Percentiles rank a stretch among this genome's conserved stretches.
These are phyloP conservation scores for Andinoacara biseriatus DNA, from an alignment of 2,113 vertebrate species.

Conservation along the genomic window DNA sequence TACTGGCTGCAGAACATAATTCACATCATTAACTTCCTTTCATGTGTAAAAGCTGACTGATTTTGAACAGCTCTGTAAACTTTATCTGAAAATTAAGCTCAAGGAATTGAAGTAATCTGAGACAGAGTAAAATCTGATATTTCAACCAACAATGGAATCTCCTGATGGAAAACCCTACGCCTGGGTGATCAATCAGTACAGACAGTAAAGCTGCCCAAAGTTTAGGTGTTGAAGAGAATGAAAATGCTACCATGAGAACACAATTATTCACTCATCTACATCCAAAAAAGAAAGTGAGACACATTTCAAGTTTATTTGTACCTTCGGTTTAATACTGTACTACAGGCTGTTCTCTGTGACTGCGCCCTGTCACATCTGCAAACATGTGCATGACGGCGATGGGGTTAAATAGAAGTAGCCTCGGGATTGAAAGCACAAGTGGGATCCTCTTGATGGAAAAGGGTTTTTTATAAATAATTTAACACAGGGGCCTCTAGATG, in stretches of 20 bases:
- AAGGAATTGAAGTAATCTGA: neutral
- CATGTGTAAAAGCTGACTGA: neutral
- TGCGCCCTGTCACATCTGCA: slow-evolving; percentile 29
- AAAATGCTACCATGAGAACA: slow-evolving; percentile 49
- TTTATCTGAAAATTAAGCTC: slow-evolving; percentile 19
- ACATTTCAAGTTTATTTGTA: slow-evolving; percentile 52
- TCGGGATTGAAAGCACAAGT: slow-evolving; percentile 37
- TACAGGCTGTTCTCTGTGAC: slow-evolving; percentile 24
- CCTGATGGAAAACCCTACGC: neutral
- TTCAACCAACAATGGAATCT: neutral
- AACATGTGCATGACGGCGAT: slow-evolving; percentile 5
- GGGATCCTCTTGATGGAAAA: slow-evolving; percentile 27
- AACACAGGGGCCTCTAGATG: slow-evolving; percentile 21
- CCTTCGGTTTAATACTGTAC: slow-evolving; percentile 58
- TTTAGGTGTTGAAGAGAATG: slow-evolving; percentile 16
- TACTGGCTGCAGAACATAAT: neutral
- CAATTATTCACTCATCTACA: slow-evolving; percentile 30
- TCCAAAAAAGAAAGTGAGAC: slow-evolving; percentile 31
- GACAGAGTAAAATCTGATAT: slow-evolving; percentile 3
- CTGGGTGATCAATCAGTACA: slow-evolving; percentile 7
- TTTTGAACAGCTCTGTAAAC: slow-evolving; percentile 40
- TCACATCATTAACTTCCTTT: neutral
- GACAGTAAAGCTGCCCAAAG: slow-evolving; percentile 16
- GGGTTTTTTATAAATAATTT: slow-evolving; percentile 16
- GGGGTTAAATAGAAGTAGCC: slow-evolving; percentile 62